These are phyloP conservation scores for Alloscopus bannaensis DNA, from an alignment of 2,888 invertebrate genomes.

Conservation along the genomic window DNA sequence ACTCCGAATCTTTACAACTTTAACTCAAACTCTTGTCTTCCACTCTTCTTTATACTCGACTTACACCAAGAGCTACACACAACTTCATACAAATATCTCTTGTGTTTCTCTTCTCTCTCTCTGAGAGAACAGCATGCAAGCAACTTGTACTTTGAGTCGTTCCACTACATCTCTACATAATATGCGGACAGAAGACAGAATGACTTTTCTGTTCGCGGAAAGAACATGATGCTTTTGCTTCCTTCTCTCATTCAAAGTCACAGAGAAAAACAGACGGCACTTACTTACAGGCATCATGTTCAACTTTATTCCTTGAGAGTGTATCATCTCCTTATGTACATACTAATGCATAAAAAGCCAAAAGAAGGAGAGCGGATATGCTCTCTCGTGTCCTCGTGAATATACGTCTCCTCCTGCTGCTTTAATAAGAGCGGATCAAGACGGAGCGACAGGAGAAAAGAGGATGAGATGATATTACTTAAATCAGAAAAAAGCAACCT, in stretches of 20 bases:
- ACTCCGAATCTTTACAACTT: constrained; percentile 46
- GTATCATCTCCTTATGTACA: no score
- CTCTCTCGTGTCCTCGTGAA: not conserved
- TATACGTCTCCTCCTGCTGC: constrained; percentile 43
- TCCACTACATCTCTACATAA: constrained; percentile 39
- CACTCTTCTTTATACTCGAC: constrained; percentile 38
- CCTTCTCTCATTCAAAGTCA: constrained; percentile 41
- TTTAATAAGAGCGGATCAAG: constrained; percentile 55
- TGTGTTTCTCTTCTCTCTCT: constrained; percentile 34
- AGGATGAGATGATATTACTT: constrained; percentile 31
- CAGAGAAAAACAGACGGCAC: constrained; percentile 50
- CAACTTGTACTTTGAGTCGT: constrained; percentile 55
- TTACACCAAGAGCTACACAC: constrained; percentile 18
- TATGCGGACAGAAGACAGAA: constrained; percentile 53
- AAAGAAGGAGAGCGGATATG: constrained; percentile 47
- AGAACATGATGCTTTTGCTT: constrained; percentile 49
- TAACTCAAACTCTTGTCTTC: constrained; percentile 33
- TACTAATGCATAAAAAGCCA: constrained; percentile 52
- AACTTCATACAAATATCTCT: constrained; percentile 63
- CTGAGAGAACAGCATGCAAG: constrained; percentile 48
- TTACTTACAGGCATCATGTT: constrained; percentile 59
- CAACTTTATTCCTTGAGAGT: constrained; percentile 42
- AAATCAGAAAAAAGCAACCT: constrained; percentile 38
- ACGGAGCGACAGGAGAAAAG: constrained; percentile 11
- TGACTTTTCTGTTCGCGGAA: constrained; percentile 52